Evolutionary conservation across 2,113 vertebrate species (phyloP), one percentile per base, ranked within the genome.

Genomic region (Macroglossus sobrinus): DNA sequence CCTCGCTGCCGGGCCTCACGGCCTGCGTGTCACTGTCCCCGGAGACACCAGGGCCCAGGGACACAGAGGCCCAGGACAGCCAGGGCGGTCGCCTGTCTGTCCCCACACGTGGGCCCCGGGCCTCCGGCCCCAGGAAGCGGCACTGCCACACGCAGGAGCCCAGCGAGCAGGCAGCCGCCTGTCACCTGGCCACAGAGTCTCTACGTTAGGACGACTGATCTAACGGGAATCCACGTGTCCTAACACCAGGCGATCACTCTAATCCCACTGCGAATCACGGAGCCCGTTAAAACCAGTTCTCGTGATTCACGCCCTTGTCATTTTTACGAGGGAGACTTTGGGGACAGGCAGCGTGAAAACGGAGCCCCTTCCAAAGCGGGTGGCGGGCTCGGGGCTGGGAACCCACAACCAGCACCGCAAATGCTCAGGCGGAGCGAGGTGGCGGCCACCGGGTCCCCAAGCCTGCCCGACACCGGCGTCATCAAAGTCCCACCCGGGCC

Each of bases 301-400:
- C 1, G 7, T 6, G 35, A 4, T 50, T 45, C 26, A 0, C 7
- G 57, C 28, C 45, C 76, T 3, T 40, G 18, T 18, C 26, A 4
- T 47, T 40, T 86, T 71, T 5, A 5, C 43, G 15, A 11, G 59
- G 14, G 53, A 2, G 5, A 7, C 19, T 9, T 47, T 15, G 28
- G 35, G 26, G 61, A 59, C 22, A 1, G 26, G 24, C 38, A 14
- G 19, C 33, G 2, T 13, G 53, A 26, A 26, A 11, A 9, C 40
- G 18, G 66, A 4, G 28, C 13, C 24, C 45, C 21, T 64, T 15
- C 59, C 14, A 3, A 2, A 4, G 16, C 6, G 2, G 28, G 6
- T 0, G 2, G 26, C 9, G 12, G 6, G 2, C 15, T 30, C 5
- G 0, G 33, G 24, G 3, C 21, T 9, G 2, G 28, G 53, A 26